Percentiles rank a stretch among this genome's conserved stretches.
Evolutionary conservation across 1,140 invertebrate species (phyloP).

Genomic region (Phenacoccus solenopsis): DNA sequence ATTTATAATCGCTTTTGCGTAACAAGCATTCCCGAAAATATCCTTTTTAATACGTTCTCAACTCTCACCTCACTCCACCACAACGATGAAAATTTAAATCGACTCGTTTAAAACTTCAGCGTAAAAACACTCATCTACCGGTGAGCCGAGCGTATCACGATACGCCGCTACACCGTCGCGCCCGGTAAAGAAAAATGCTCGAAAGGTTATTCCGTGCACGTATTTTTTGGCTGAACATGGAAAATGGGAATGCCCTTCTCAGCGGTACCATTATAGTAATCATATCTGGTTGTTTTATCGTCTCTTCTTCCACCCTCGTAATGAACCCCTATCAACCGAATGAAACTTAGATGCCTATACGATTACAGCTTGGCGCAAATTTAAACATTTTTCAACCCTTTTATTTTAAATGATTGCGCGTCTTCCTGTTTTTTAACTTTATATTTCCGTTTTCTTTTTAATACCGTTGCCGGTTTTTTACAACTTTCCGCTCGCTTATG

Average conservation of each 20-base stretch:
- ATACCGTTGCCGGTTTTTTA: too few species aligned
- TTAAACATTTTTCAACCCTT: not conserved
- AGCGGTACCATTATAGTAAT: not conserved
- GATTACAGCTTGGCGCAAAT: conserved; percentile 1
- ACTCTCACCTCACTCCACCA: too few species aligned
- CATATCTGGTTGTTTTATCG: not conserved
- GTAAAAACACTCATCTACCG: too few species aligned
- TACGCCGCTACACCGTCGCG: too few species aligned
- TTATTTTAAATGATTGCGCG: not conserved
- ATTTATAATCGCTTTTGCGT: too few species aligned
- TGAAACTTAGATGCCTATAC: not conserved
- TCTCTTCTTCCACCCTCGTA: not conserved
- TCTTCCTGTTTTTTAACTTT: not conserved
- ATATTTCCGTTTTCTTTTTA: not conserved
- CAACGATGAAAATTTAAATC: too few species aligned
- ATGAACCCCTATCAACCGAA: conserved; percentile 1
- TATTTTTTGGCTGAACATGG: not conserved
- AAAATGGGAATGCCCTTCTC: not conserved
- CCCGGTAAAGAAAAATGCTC: not conserved
- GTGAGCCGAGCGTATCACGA: too few species aligned
- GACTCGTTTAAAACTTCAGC: too few species aligned
- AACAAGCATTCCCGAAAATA: too few species aligned
- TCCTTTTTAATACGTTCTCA: too few species aligned
- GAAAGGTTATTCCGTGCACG: not conserved
- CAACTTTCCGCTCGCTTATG: too few species aligned